A percentile compares a stretch with the other conserved stretches of the same genome.
Conservation (phyloP, 2,797 vertebrate species). For the Malurus splendens region DNA sequence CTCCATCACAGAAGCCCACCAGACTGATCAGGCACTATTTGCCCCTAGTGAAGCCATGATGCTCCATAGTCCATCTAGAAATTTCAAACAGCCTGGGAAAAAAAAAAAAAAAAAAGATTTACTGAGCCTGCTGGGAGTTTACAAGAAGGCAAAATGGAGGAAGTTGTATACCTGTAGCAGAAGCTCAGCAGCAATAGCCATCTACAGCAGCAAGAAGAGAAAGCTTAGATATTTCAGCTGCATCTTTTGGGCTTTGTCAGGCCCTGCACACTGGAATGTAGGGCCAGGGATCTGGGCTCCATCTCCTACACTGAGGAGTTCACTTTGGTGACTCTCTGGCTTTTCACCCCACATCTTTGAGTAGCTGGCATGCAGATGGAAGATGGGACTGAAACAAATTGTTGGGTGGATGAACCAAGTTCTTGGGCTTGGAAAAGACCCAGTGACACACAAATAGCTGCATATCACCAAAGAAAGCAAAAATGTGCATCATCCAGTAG, state of each 20-base stretch:
- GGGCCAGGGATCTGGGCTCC: background rate
- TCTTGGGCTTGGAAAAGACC: background rate
- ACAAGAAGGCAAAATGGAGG: too few species aligned
- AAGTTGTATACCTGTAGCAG: too few species aligned
- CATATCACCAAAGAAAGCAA: background rate
- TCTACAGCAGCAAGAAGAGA: too few species aligned
- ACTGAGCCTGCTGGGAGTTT: too few species aligned
- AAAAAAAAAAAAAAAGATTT: too few species aligned
- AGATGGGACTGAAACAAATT: background rate
- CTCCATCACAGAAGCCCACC: background rate
- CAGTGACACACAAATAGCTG: background rate
- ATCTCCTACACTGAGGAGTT: background rate
- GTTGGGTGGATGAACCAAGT: background rate
- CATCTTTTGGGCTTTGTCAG: background rate
- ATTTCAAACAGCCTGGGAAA: background rate
- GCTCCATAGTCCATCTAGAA: background rate
- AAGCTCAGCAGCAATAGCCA: too few species aligned
- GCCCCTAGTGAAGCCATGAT: background rate
- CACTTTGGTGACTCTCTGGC: background rate
- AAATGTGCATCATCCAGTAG: background rate
- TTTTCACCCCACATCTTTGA: accelerated
- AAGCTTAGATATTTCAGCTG: too few species aligned
- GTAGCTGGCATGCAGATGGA: background rate
- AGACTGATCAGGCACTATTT: too few species aligned
- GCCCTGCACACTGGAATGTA: background rate